phyloP scores from a whole-genome alignment of 2,113 vertebrate genomes.

The Prunella fulvescens region DNA sequence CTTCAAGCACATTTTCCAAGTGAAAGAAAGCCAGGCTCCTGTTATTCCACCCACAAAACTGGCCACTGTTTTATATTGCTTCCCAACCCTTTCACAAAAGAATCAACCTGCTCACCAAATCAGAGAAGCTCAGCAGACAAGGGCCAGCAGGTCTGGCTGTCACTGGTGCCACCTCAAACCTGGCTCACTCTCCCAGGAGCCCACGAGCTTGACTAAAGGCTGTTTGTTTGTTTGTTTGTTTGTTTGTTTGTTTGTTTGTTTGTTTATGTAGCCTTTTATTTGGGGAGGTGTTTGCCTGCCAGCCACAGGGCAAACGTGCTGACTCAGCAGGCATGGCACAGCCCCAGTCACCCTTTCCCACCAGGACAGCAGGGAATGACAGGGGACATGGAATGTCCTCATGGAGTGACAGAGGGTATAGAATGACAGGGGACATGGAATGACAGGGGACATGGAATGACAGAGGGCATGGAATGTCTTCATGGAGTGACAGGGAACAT shows the following conservation, averaged over 20 bases:
- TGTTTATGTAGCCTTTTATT: not conserved
- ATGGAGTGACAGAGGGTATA: not conserved
- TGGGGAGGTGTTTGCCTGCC: rapidly evolving
- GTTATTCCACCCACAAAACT: not conserved
- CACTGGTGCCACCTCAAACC: not conserved
- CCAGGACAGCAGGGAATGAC: rapidly evolving
- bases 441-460: not conserved
- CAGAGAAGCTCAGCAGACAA: not conserved
- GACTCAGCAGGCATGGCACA: not conserved
- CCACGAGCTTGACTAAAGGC: rapidly evolving
- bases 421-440: not conserved
- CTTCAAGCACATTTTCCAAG: not conserved
- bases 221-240: not conserved
- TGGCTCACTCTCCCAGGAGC: not conserved
- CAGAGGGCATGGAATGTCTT: too few relatives aligned
- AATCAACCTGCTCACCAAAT: too few relatives aligned
- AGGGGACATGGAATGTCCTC: not conserved
- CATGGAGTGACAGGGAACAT: too few relatives aligned
- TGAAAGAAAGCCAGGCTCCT: not conserved
- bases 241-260: not conserved
- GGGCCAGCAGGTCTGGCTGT: not conserved
- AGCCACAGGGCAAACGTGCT: not conserved
- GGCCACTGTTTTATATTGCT: rapidly evolving
- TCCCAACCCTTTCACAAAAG: not conserved
- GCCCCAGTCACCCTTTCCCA: not conserved